Evolutionary conservation across 2,888 invertebrate species (phyloP).

Genomic region (Coelinius sp.): DNA sequence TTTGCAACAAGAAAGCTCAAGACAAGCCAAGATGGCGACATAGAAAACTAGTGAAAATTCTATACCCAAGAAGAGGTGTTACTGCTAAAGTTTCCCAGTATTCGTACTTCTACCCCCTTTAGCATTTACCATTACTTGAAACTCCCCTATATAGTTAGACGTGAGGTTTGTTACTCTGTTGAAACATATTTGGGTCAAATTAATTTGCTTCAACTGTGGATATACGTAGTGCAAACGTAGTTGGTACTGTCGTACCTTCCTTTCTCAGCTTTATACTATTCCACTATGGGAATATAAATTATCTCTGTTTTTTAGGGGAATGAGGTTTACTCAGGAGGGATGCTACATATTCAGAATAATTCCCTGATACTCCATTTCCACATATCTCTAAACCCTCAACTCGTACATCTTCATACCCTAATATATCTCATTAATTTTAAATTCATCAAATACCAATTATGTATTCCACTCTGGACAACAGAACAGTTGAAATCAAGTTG

Average conservation of each 20-base stretch:
- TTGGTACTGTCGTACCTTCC: constrained; percentile 9
- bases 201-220: constrained; percentile 38
- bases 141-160: constrained; percentile 23
- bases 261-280: constrained; percentile 1
- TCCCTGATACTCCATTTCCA: background rate
- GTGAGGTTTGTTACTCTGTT: constrained; percentile 23
- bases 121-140: constrained; percentile 30
- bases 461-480: background rate
- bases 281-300: constrained; percentile 18
- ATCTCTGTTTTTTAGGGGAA: background rate
- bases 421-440: background rate
- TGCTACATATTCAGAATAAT: background rate
- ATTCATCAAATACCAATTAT: background rate
- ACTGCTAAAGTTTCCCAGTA: constrained; percentile 14
- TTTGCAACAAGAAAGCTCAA: background rate
- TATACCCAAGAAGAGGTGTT: background rate
- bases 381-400: background rate
- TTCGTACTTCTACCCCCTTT: constrained; percentile 10
- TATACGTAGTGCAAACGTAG: constrained; percentile 33
- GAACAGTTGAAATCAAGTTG: background rate
- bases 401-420: no score
- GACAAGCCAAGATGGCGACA: constrained; percentile 16
- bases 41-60: background rate
- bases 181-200: constrained; percentile 40
- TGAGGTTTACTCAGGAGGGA: constrained; percentile 1